Base-by-base conservation (phyloP, 2,888 invertebrate species). In the Xestia c-nigrum region DNA sequence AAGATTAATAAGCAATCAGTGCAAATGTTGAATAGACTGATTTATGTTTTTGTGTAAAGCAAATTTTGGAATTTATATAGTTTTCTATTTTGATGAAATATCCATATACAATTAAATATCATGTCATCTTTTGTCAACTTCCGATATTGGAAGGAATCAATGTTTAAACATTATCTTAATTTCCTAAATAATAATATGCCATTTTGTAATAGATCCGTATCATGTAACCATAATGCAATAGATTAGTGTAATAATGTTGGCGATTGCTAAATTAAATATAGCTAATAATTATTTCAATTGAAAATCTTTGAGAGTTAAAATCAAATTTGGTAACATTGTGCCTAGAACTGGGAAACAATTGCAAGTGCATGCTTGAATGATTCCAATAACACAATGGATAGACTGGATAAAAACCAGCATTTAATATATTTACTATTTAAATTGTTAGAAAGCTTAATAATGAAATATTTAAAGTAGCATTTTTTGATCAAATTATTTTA, bases 401-500 rank as follows among this genome's bases (percentile, higher is more conserved):
- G 92, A 94, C 94, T 95, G 95, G 95, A 94, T 93, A 87, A 91
- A 92, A 90, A 90, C 94, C 95, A 96, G 96, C 96, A 96, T 96
- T 96, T 96, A 95, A 95, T 93, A 94, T 94, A 94, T 95, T 92
- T 94, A 95, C 93, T 94, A 94, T 94, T 91, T 93, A 94, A 95
- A 95, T 93, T 92, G 92, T 94, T 96, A 96, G 95, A 94, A 94
- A 90, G 95, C 95, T 95, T 96, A 95, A 93, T 93, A 92, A 94
- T 93, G 92, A 93, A 93, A 93, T 94, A 94, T 94, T 93, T 93
- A 94, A 93, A 91, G 95, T 95, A 94, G 95, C 93, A 94, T 94
- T 95, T 95, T 95, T 95, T 96, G 94, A 95, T 95, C 94, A 95
- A 94, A 95, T 94, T 92, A 94, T 95, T 94, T 95, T 94, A 94